Evolutionary conservation across 2,113 vertebrate species (phyloP), one percentile per base, ranked within the genome.

Genomic region (Megaleporinus macrocephalus): DNA sequence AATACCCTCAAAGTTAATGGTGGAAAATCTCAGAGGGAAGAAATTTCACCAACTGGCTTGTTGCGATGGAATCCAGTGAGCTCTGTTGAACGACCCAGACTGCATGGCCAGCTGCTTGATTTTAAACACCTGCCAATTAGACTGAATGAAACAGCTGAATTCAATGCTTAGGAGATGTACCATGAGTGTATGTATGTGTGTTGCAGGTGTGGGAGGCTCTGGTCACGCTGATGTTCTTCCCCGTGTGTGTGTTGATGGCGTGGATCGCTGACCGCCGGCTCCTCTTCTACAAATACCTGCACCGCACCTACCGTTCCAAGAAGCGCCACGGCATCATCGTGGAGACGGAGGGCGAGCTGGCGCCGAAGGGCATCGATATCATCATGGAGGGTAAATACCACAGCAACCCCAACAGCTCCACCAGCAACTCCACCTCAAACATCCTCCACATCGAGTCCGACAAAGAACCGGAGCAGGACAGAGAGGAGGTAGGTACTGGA

Each of bases 201-300:
- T 69, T 78, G 61, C 84, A 93, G 92, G 96, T 99, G 11, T 99
- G 97, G 97, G 97, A 99, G 79, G 97, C 96, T 0, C 83, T 95
- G n/a, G 92, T 98, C 69, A 99, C 98, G 0, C 90, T 98, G 6
- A 22, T 97, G 76, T 99, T 96, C 91, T 99, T 99, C 89, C 98
- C 98, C 0, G 88, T 96, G 6, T 98, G 97, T 82, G 98, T 99
- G 33, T 70, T 98, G 26, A 93, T 97, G 83, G 97, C 98, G 2
- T 99, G 98, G 98, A 95, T 98, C 0, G 97, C 98, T 0, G 97
- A 99, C 88, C 96, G 97, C 10, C 89, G 96, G 0, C 89, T 98
- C 0, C 93, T 99, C 53, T 96, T 98, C 92, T 98, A 98, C 91
- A 99, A 99, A 69, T 97, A 96, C 65, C 95, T 98, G 76, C 95